Evolutionary conservation across 2,888 invertebrate genomes (phyloP).

Genomic region (Pseudococcus jackbeardsleyi): DNA sequence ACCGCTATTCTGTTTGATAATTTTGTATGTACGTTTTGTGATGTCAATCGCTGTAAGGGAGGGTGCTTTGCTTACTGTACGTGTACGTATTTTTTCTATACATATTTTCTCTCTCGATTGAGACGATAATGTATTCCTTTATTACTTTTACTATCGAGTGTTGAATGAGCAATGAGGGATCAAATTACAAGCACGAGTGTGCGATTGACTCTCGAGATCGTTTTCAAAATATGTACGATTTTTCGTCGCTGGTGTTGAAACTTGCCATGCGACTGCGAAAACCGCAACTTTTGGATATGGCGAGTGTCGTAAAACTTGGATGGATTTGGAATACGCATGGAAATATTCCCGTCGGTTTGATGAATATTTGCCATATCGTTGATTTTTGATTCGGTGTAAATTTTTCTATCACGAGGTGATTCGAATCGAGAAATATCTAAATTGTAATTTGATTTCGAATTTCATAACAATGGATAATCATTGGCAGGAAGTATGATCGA

Average conservation of each 20-base stretch:
- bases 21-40: not conserved
- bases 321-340: not conserved
- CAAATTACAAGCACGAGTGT: not conserved
- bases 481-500: too few species aligned
- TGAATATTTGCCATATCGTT: not conserved
- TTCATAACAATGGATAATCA: too few species aligned
- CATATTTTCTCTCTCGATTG: not conserved
- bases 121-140: not conserved
- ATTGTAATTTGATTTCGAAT: too few species aligned
- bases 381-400: not conserved
- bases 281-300: not conserved
- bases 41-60: not conserved
- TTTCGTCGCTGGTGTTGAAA: not conserved
- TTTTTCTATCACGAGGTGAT: not conserved
- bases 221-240: not conserved
- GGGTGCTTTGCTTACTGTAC: constrained; percentile 14
- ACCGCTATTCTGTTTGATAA: not conserved
- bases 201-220: not conserved
- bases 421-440: not conserved
- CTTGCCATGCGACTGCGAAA: not conserved
- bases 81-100: not conserved
- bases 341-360: not conserved
- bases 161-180: not conserved
- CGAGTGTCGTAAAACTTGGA: not conserved
- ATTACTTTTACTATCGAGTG: not conserved